Evolutionary conservation across 1,140 invertebrate species (phyloP).

Genomic region (Drosophila ambigua): DNA sequence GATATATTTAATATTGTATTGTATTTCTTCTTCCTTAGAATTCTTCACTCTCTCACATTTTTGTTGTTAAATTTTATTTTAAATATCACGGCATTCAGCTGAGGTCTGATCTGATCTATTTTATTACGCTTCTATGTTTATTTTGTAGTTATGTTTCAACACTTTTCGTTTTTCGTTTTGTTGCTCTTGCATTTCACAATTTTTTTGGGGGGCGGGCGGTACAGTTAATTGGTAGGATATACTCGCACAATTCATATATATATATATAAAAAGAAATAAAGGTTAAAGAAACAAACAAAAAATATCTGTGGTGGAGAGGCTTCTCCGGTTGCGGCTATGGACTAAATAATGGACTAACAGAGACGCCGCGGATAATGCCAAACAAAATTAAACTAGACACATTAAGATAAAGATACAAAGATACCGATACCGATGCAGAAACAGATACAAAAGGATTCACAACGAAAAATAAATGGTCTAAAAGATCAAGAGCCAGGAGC

Average conservation of each 20-base stretch:
- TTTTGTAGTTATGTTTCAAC: constrained; percentile 11
- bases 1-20: constrained; percentile 46
- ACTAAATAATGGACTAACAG: constrained; percentile 26
- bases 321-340: constrained; percentile 1
- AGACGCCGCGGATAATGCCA: constrained; percentile 2
- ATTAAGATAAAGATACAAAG: neutral
- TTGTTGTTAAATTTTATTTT: constrained; percentile 63
- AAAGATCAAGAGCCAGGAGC: neutral
- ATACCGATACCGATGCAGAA: constrained; percentile 8
- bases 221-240: too few species aligned
- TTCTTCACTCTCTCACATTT: constrained; percentile 1
- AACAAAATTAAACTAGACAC: constrained; percentile 23
- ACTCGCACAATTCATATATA: neutral
- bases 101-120: constrained; percentile 82
- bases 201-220: too few species aligned
- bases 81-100: constrained; percentile 83
- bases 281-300: constrained; percentile 6
- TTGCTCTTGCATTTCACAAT: constrained; percentile 43
- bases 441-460: neutral
- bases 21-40: constrained; percentile 30
- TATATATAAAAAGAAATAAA: neutral
- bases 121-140: constrained; percentile 49
- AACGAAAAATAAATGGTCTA: neutral
- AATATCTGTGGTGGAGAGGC: neutral
- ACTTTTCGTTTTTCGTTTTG: constrained; percentile 32